These are phyloP conservation scores for Gadus macrocephalus DNA, from an alignment of 2,113 vertebrate genomes.

Conservation along the genomic window DNA sequence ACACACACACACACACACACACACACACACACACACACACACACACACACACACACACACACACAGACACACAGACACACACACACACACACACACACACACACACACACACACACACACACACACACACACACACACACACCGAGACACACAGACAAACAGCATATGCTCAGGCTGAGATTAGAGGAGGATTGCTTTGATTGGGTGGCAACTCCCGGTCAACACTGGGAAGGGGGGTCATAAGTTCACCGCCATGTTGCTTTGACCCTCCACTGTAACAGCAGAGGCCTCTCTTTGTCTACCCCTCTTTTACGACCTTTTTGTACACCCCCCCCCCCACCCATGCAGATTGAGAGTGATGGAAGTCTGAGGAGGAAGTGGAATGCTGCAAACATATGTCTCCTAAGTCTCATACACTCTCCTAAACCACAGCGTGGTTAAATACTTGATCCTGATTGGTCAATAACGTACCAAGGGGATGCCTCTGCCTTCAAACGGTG, in stretches of 20 bases:
- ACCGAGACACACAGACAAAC: slow-evolving; percentile 3
- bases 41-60: not conserved
- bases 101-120: not conserved
- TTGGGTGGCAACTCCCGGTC: slow-evolving; percentile 41
- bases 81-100: slow-evolving; percentile 45
- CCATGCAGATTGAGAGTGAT: not conserved
- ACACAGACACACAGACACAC: slow-evolving; percentile 29
- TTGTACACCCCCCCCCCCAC: slow-evolving; percentile 47
- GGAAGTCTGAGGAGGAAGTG: slow-evolving; percentile 14
- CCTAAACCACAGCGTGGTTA: too few species aligned
- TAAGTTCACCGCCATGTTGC: slow-evolving; percentile 64
- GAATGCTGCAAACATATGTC: not conserved
- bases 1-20: slow-evolving; percentile 2
- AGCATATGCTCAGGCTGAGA: slow-evolving; percentile 13
- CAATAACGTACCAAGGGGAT: too few species aligned
- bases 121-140: not conserved
- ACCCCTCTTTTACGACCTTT: slow-evolving; percentile 60
- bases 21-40: not conserved
- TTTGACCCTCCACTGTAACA: slow-evolving; percentile 59
- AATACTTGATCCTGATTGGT: too few species aligned
- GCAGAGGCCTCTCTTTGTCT: slow-evolving; percentile 34
- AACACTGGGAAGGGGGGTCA: slow-evolving; percentile 48
- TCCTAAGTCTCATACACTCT: too few species aligned
- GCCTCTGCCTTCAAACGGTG: too few species aligned
- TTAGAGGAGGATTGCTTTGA: slow-evolving; percentile 62